Conservation (phyloP, 2,113 vertebrate genomes). For the Leiothrix lutea region DNA sequence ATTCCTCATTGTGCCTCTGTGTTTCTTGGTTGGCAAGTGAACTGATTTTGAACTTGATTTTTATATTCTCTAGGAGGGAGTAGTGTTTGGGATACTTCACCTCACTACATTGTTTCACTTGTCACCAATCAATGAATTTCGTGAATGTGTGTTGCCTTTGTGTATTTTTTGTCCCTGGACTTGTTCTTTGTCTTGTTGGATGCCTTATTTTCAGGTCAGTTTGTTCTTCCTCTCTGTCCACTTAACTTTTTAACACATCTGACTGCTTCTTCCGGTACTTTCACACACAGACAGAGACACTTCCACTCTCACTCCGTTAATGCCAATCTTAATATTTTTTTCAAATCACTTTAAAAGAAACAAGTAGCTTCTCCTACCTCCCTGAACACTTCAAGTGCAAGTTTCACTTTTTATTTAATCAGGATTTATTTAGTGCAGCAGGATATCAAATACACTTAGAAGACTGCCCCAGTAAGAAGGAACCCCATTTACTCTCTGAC, state of each 20-base stretch:
- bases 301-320: background rate
- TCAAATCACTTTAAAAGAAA: background rate
- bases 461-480: background rate
- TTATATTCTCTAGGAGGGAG: background rate
- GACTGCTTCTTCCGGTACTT: background rate
- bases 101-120: background rate
- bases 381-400: background rate
- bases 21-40: background rate
- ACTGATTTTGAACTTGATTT: background rate
- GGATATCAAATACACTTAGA: background rate
- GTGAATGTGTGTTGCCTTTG: background rate
- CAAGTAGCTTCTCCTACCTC: background rate
- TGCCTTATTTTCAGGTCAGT: background rate
- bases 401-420: background rate
- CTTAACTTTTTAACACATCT: background rate
- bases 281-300: too few species aligned
- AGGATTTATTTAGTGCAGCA: background rate
- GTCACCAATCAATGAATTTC: background rate
- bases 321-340: background rate
- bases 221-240: background rate
- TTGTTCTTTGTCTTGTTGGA: background rate
- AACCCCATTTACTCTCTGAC: slow-evolving; percentile 35
- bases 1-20: background rate
- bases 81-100: background rate
- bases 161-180: background rate